Percentiles rank a stretch among this genome's conserved stretches.
Evolutionary conservation across 2,888 invertebrate species (phyloP).

Genomic region (Dicyrtomina minuta): DNA sequence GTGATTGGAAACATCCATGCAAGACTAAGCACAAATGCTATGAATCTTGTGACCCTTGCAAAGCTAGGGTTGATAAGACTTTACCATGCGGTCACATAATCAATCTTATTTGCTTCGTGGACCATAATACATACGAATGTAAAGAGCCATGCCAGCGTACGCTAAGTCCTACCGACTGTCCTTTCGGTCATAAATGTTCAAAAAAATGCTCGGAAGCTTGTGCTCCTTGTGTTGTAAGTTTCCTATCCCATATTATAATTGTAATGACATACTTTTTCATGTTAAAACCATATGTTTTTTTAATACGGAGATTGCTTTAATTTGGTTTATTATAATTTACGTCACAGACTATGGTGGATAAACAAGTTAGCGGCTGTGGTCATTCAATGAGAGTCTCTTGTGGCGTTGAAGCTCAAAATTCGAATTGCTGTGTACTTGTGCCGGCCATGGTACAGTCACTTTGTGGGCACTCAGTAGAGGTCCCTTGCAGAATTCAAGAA

Average conservation of each 20-base stretch:
- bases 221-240: constrained; percentile 41
- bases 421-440: constrained; percentile 6
- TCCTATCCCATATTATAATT: too few relatives aligned
- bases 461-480: constrained; percentile 39
- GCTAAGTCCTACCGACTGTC: not conserved
- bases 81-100: constrained; percentile 53
- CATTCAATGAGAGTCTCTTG: constrained; percentile 23
- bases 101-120: not conserved
- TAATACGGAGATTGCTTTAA: not conserved
- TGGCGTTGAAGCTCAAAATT: not conserved
- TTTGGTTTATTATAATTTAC: not conserved
- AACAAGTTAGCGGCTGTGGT: constrained; percentile 20
- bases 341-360: constrained; percentile 15
- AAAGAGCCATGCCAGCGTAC: constrained; percentile 8
- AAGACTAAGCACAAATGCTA: constrained; percentile 34
- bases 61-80: constrained; percentile 33
- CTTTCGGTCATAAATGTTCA: not conserved
- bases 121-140: not conserved
- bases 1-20: constrained; percentile 42
- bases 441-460: constrained; percentile 3
- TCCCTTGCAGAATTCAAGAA: constrained; percentile 44
- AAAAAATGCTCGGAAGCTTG: constrained; percentile 40
- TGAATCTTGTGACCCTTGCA: constrained; percentile 45
- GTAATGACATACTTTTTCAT: too few relatives aligned
- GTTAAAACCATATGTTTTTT: not conserved